Evolutionary conservation across 1,140 invertebrate species (phyloP).

Genomic region (Elymnias hypermnestra): DNA sequence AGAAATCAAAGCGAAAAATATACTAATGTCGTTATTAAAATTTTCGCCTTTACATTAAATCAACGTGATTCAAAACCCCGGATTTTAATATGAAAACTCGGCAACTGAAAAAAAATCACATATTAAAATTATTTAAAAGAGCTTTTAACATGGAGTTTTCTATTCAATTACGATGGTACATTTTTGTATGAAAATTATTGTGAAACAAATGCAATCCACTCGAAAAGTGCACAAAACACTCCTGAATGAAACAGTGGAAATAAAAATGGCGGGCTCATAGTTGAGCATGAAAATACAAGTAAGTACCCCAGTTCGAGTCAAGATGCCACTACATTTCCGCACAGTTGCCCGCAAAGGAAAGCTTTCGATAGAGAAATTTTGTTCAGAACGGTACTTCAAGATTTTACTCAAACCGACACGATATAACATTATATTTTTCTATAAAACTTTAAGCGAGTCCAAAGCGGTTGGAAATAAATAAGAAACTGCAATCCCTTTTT

Average conservation of each 20-base stretch:
- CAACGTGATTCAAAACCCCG: slow-evolving; percentile 13
- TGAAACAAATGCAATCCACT: slow-evolving; percentile 43
- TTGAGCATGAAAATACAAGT: slow-evolving; percentile 57
- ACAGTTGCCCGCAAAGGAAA: slow-evolving; percentile 58
- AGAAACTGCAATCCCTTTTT: too few relatives aligned
- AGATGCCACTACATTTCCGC: slow-evolving; percentile 58
- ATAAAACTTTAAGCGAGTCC: slow-evolving; percentile 8
- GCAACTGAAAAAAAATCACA: slow-evolving; percentile 15
- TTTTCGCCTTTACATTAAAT: slow-evolving; percentile 17
- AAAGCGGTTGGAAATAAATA: slow-evolving; percentile 10
- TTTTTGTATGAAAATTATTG: slow-evolving; percentile 33
- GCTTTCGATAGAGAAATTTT: slow-evolving; percentile 56
- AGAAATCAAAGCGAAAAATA: slow-evolving; percentile 3
- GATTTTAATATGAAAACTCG: slow-evolving; percentile 11
- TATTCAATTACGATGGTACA: slow-evolving; percentile 34
- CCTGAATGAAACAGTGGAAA: slow-evolving; percentile 53
- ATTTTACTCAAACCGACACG: slow-evolving; percentile 29
- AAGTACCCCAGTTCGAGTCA: slow-evolving; percentile 53
- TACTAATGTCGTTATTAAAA: slow-evolving; percentile 13
- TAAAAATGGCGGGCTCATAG: slow-evolving; percentile 56
- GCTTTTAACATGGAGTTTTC: slow-evolving; percentile 23
- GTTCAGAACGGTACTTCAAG: slow-evolving; percentile 41
- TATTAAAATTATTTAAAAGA: slow-evolving; percentile 26
- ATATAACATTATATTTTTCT: slow-evolving; percentile 23
- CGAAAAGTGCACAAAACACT: slow-evolving; percentile 45